A percentile compares a stretch with the other conserved stretches of the same genome.
These are phyloP conservation scores for Ormyrus pomaceus DNA, from an alignment of 2,888 invertebrate species.

Conservation along the genomic window DNA sequence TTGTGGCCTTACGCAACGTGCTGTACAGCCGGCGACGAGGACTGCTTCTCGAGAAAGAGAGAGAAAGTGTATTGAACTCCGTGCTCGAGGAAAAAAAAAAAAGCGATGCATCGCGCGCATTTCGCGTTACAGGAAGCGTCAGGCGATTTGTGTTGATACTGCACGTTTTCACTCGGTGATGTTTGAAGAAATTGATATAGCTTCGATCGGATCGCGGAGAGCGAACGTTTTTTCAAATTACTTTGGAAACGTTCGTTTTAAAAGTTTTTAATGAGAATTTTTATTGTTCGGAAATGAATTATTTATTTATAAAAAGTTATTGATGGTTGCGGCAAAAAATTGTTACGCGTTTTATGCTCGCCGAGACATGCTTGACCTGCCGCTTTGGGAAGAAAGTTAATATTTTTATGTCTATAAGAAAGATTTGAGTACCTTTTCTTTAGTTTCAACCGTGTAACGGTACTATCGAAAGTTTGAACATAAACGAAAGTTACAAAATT, in stretches of 20 bases:
- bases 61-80: conserved; percentile 61
- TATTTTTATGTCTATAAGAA: conserved; percentile 2
- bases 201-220: no score
- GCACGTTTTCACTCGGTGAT: no score
- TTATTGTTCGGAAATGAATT: no score
- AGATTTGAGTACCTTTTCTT: background rate
- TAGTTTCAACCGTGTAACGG: background rate
- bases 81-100: background rate
- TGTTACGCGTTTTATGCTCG: no score
- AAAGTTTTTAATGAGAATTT: no score
- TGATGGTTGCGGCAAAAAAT: no score
- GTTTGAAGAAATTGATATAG: no score
- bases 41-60: conserved; percentile 24
- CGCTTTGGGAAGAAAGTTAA: conserved; percentile 3
- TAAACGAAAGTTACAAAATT: conserved; percentile 23
- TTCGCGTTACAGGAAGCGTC: background rate
- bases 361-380: no score
- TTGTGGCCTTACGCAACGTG: conserved; percentile 64
- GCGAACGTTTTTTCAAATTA: no score
- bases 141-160: no score
- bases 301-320: no score
- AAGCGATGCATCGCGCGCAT: conserved; percentile 13
- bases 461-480: background rate
- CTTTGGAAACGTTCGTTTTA: no score
- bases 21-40: background rate